phyloP scores from a whole-genome alignment of 2,797 vertebrate species.

The Carcharodon carcharias region DNA sequence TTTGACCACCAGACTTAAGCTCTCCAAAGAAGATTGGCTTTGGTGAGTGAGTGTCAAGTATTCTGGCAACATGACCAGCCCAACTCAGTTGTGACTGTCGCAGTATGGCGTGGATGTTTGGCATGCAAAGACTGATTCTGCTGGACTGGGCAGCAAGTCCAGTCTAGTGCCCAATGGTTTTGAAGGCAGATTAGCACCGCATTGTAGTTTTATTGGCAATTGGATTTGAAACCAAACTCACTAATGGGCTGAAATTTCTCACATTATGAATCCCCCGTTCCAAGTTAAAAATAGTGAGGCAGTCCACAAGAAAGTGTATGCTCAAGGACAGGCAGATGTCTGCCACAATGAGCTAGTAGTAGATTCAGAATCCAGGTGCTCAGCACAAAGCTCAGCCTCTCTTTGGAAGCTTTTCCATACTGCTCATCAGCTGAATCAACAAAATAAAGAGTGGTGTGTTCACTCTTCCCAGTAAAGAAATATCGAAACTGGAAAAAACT shows the following conservation, averaged over 20 bases:
- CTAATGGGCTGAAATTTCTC: neutral
- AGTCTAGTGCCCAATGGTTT: too few species aligned
- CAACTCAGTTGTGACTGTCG: too few species aligned
- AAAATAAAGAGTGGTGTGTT: neutral
- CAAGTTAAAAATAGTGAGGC: neutral
- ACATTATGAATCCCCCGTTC: neutral
- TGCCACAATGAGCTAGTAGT: neutral
- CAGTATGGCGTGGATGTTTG: too few species aligned
- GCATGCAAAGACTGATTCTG: too few species aligned
- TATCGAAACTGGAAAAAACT: neutral
- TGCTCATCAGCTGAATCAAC: neutral
- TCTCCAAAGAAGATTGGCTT: too few species aligned
- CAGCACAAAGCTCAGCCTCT: neutral
- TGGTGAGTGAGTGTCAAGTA: too few species aligned
- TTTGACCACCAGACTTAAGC: too few species aligned
- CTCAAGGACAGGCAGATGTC: neutral
- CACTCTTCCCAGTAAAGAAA: neutral
- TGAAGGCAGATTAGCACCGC: too few species aligned
- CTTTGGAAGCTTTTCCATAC: neutral
- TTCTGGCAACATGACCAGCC: too few species aligned
- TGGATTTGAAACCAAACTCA: neutral
- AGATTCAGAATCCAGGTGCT: neutral
- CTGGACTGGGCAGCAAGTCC: too few species aligned
- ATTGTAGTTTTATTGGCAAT: neutral
- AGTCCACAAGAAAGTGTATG: neutral